phyloP scores from a whole-genome alignment of 2,797 vertebrate genomes.

The Pseudochirops cupreus region DNA sequence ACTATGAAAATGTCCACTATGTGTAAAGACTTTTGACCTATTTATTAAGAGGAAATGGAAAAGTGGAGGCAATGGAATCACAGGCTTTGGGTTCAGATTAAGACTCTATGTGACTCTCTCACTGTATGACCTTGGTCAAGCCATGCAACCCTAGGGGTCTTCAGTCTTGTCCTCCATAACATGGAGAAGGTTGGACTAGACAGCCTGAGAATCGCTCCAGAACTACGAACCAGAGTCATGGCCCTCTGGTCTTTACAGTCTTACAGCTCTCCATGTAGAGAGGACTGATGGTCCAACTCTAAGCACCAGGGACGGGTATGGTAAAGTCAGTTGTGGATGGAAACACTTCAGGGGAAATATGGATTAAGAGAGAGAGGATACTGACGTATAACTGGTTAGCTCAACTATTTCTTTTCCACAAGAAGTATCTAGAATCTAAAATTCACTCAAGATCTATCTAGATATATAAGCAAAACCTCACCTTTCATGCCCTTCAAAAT shows the following conservation, averaged over 20 bases:
- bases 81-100: background rate
- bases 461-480: background rate
- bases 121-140: background rate
- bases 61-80: background rate
- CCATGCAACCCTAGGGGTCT: background rate
- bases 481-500: background rate
- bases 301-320: background rate
- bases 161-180: background rate
- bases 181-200: background rate
- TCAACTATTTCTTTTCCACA: slow-evolving; percentile 1
- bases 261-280: background rate
- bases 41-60: background rate
- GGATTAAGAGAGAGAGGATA: background rate
- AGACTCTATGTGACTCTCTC: background rate
- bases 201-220: background rate
- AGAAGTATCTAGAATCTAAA: slow-evolving; percentile 29
- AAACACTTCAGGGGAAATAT: background rate
- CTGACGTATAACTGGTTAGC: background rate
- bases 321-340: background rate
- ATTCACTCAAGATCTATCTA: slow-evolving; percentile 3
- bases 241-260: background rate
- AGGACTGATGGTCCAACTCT: background rate
- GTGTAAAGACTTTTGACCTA: background rate
- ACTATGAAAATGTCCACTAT: background rate
- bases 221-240: background rate